Conservation (phyloP, 2,888 invertebrate genomes). For the Monochamus alternatus region DNA sequence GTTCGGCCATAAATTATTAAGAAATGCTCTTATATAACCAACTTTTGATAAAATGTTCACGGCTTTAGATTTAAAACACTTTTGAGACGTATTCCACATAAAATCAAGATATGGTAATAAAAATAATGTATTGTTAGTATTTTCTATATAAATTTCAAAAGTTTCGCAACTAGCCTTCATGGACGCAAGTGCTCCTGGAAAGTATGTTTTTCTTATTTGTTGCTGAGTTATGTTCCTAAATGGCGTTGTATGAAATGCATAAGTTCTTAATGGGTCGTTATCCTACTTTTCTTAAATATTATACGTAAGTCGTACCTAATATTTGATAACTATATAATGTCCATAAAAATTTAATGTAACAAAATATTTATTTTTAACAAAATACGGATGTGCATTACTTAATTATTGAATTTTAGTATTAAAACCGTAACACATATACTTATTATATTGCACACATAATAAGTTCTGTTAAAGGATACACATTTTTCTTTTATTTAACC, state of each 20-base stretch:
- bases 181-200: slow-evolving; percentile 4
- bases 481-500: too few relatives aligned
- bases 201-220: background rate
- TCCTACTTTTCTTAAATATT: background rate
- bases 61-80: slow-evolving; percentile 63
- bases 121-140: slow-evolving; percentile 59
- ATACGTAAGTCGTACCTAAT: background rate
- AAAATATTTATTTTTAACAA: background rate
- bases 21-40: slow-evolving; percentile 62
- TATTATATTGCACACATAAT: too few relatives aligned
- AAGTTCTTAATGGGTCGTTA: slow-evolving; percentile 1
- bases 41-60: slow-evolving; percentile 63
- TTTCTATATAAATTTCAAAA: slow-evolving; percentile 36
- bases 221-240: slow-evolving; percentile 6
- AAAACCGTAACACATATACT: background rate
- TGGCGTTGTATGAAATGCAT: slow-evolving; percentile 7
- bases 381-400: too few relatives aligned
- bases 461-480: too few relatives aligned
- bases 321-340: background rate
- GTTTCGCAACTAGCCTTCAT: slow-evolving; percentile 33
- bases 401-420: too few relatives aligned
- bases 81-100: slow-evolving; percentile 56
- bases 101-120: slow-evolving; percentile 59
- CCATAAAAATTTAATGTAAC: background rate
- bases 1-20: slow-evolving; percentile 59